Base-by-base conservation (phyloP, 2,888 invertebrate genomes). In the Frankliniella intonsa region DNA sequence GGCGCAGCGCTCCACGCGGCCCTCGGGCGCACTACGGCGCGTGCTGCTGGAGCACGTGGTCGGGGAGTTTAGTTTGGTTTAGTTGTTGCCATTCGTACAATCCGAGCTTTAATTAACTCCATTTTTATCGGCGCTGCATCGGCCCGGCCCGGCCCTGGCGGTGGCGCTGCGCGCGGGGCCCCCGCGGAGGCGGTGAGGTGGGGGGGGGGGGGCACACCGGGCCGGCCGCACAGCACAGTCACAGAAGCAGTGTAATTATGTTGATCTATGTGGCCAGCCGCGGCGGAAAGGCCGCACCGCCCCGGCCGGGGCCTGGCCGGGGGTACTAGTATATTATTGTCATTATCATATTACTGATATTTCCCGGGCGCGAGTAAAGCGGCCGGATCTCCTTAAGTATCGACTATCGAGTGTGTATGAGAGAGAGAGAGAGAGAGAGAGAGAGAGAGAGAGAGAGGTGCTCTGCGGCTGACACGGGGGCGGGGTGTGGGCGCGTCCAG, bases 61-160 rank as follows among this genome's bases (percentile, higher is more conserved):
- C 38, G 38, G 3, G 38, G 3, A 38, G 38, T 38, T 38, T 5
- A 38, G 5, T n/a, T n/a, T 2, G 5, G 38, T 38, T 38, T 38
- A 38, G 38, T 38, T 38, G 38, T 38, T 62, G 62, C 62, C 62
- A 62, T 17, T 62, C 62, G n/a, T 62, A 62, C n/a, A 62, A 62
- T 62, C 11, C 62, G n/a, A 17, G 62, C 62, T 62, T 62, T 62
- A 62, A 62, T 62, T 62, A 62, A 62, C 62, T 62, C 62, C 62
- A 62, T 62, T 62, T 62, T 62, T 62, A 62, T 62, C 62, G 62
- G 12, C 19, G n/a, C 62, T 62, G 62, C 62, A 62, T 62, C 62
- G 62, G 12, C 62, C 62, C 7, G 38, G 55, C 55, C 55, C 55
- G 55, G 14, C 5, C 14, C 9, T 8, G 55, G 14, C 55, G 38